These are phyloP conservation scores for Galaxias olidus DNA, from an alignment of 2,797 vertebrate genomes.

Conservation along the genomic window DNA sequence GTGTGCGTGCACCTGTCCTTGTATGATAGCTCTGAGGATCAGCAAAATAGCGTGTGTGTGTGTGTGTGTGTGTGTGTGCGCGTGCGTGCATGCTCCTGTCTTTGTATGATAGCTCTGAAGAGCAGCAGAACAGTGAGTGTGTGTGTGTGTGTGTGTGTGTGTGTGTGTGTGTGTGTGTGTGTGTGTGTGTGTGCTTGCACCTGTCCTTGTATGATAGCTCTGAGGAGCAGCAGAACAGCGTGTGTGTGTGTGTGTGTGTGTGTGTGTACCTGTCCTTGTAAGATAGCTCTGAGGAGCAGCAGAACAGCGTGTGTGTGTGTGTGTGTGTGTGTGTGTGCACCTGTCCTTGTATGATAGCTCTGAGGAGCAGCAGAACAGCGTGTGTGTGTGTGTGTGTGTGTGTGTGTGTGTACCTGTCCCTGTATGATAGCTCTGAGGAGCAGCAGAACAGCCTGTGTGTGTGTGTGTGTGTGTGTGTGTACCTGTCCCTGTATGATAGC, in stretches of 20 bases:
- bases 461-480: conserved; percentile 1
- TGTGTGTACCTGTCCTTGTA: conserved; percentile 90
- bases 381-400: too few species aligned
- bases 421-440: too few species aligned
- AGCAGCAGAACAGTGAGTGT: not conserved
- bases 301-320: conserved; percentile 83
- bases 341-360: too few species aligned
- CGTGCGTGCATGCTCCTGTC: too few species aligned
- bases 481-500: not conserved
- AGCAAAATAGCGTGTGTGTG: not conserved
- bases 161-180: not conserved
- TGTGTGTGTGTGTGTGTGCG: not conserved
- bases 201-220: too few species aligned
- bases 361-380: too few species aligned
- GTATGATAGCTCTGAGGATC: too few species aligned
- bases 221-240: too few species aligned
- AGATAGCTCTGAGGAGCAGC: conserved; percentile 86
- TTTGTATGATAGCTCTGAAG: too few species aligned
- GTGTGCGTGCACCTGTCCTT: too few species aligned
- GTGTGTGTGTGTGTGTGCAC: not conserved
- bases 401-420: not conserved
- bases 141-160: conserved; percentile 3
- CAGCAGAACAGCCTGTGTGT: too few species aligned
- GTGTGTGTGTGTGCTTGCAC: too few species aligned
- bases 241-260: not conserved